Evolutionary conservation across 2,113 vertebrate species (phyloP), one percentile per base, ranked within the genome.

Genomic region (Chaenogobius annularis): DNA sequence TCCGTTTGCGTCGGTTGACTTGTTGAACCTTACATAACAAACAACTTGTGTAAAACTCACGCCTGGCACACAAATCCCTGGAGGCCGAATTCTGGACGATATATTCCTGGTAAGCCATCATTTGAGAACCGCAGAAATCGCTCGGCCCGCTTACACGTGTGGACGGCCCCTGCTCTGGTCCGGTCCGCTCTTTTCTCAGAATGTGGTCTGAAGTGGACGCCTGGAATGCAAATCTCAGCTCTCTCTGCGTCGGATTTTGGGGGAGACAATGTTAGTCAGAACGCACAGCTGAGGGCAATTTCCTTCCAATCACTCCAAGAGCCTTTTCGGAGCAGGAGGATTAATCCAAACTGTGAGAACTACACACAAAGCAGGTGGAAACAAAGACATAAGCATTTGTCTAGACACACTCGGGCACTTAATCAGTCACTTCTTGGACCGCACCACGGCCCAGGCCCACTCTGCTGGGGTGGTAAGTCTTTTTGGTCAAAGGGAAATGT

Each of bases 271-370:
- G 6, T 70, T 50, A 64, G 74, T 79, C 48, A 78, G 59, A 73
- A 58, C 56, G 58, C 78, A 77, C 85, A 90, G 85, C 88, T 89
- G 85, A 84, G 72, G 78, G 77, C 75, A 87, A 87, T 88, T 89
- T 87, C 70, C 83, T 79, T 69, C 77, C 78, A 85, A 88, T 87
- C 73, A 81, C 54, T 69, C 64, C 4, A 69, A 81, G 80, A 58
- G 74, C 15, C 13, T 61, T 76, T 86, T 83, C 62, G 62, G 73
- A 48, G 9, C 75, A 48, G 31, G 13, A 61, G 81, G 69, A 87
- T 85, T 82, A 83, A 83, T 85, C 47, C 62, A 10, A 72, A 82
- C 74, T 70, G 77, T 77, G 79, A 77, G 35, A 61, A 67, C 3
- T 0, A 7, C 19, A 15, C 48, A n/a, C 43, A 22, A 22, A 10